Evolutionary conservation across 2,888 invertebrate genomes (phyloP).

Genomic region (Tinea pellionella): DNA sequence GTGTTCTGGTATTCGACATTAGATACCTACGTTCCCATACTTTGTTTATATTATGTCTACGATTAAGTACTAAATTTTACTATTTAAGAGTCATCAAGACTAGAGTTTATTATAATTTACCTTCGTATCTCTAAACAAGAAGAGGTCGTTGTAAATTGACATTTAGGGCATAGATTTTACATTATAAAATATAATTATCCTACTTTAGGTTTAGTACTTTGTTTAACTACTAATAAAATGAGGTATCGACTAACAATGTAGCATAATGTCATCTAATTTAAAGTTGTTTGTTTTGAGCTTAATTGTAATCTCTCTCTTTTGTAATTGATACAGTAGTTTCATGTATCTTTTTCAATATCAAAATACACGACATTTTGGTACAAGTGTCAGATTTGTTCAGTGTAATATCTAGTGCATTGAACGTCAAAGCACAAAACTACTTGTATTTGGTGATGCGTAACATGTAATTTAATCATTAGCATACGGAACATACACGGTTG

Average conservation of each 20-base stretch:
- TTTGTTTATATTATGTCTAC: background rate
- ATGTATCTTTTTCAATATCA: background rate
- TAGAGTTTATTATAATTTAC: background rate
- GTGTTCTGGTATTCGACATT: slow-evolving; percentile 37
- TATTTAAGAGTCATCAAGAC: background rate
- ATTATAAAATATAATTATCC: background rate
- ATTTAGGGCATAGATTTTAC: background rate
- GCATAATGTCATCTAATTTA: background rate
- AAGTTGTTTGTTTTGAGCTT: background rate
- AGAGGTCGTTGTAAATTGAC: background rate
- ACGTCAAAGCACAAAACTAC: background rate
- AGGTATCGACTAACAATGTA: background rate
- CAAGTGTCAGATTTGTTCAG: slow-evolving; percentile 2
- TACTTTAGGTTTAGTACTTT: background rate
- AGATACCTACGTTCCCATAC: background rate
- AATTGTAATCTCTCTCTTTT: background rate
- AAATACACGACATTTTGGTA: background rate
- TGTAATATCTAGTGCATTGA: slow-evolving; percentile 3
- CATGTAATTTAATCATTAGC: slow-evolving; percentile 3
- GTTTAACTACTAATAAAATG: background rate
- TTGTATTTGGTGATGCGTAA: background rate
- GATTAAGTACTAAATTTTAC: background rate
- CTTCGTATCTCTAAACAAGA: background rate
- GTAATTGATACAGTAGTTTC: background rate
- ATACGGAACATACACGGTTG: background rate